phyloP scores from a whole-genome alignment of 2,888 invertebrate genomes.

The Zaprionus lineosus region DNA sequence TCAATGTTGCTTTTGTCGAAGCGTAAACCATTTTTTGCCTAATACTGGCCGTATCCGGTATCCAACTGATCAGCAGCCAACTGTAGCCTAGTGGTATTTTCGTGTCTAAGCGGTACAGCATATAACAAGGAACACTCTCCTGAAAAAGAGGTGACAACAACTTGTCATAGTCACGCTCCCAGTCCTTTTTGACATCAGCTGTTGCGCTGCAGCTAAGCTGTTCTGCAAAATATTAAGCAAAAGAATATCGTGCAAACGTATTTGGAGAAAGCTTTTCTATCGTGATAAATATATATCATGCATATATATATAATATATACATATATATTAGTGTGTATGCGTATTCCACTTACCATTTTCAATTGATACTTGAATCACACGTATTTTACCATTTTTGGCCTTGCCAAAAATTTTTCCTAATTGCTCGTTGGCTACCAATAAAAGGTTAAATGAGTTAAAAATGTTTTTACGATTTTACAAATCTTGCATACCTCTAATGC shows the following conservation, averaged over 20 bases:
- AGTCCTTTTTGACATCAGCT: constrained; percentile 87
- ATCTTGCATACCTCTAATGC: constrained; percentile 95
- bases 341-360: constrained; percentile 88
- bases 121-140: constrained; percentile 93
- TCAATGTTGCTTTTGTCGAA: constrained; percentile 97
- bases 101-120: constrained; percentile 92
- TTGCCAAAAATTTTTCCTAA: constrained; percentile 91
- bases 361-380: constrained; percentile 92
- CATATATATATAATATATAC: constrained; percentile 9
- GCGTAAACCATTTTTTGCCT: constrained; percentile 97
- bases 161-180: constrained; percentile 94
- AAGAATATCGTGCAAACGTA: no score
- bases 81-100: constrained; percentile 92
- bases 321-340: constrained; percentile 5
- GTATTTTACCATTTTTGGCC: constrained; percentile 89
- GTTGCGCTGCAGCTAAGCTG: constrained; percentile 88
- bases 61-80: constrained; percentile 97
- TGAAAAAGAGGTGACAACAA: constrained; percentile 88
- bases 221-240: constrained; percentile 85
- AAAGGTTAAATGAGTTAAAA: no score
- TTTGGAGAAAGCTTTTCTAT: no score
- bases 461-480: no score
- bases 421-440: constrained; percentile 90
- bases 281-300: constrained; percentile 13
- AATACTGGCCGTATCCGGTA: constrained; percentile 94